Evolutionary conservation across 2,797 vertebrate species (phyloP).

Genomic region (Fratercula arctica): DNA sequence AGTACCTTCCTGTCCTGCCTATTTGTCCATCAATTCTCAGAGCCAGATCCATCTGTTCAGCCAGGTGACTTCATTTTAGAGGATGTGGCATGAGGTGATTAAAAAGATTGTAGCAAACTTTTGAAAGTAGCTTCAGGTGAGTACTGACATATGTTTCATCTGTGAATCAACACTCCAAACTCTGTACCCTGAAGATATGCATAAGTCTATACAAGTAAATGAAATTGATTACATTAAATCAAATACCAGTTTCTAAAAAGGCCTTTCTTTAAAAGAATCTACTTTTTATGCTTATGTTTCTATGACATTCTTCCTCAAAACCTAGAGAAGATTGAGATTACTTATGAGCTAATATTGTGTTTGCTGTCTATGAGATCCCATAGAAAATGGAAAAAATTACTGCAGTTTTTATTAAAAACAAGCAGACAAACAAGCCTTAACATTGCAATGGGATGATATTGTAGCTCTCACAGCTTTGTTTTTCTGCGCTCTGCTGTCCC

Average conservation of each 20-base stretch:
- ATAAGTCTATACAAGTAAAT: neutral
- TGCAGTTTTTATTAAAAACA: conserved; percentile 37
- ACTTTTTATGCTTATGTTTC: neutral
- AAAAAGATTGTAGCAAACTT: neutral
- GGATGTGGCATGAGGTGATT: neutral
- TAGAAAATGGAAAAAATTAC: conserved; percentile 22
- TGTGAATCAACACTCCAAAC: neutral
- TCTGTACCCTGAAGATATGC: neutral
- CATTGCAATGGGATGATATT: conserved; percentile 3
- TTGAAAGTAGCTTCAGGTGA: neutral
- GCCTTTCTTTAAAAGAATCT: neutral
- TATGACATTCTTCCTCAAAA: neutral
- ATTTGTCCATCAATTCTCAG: neutral
- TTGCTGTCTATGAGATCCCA: neutral
- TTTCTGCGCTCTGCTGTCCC: neutral
- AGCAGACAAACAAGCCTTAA: neutral
- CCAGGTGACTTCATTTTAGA: neutral
- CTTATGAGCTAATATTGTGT: neutral
- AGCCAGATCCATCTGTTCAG: neutral
- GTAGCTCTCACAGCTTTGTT: conserved; percentile 13
- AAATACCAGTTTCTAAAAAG: neutral
- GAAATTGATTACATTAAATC: neutral
- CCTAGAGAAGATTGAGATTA: neutral
- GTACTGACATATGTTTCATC: neutral
- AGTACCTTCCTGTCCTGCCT: neutral